These are phyloP conservation scores for Calliphora vomitoria DNA, from an alignment of 2,888 invertebrate genomes.

Conservation along the genomic window DNA sequence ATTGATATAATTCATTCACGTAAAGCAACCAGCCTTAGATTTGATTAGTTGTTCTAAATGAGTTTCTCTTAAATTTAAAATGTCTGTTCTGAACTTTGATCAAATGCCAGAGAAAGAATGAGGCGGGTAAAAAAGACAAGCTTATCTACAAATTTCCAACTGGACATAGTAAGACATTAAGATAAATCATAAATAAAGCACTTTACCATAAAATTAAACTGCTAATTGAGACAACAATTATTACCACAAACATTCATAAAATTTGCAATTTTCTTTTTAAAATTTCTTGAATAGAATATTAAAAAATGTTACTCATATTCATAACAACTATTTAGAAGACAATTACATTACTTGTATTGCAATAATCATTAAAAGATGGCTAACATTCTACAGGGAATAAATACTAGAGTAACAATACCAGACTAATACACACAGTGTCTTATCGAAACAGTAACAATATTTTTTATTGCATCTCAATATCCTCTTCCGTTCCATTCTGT, in stretches of 20 bases:
- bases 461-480: constrained; percentile 43
- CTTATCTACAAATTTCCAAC: too few relatives aligned
- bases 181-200: neutral
- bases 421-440: neutral
- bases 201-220: constrained; percentile 35
- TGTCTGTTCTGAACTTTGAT: too few relatives aligned
- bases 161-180: too few relatives aligned
- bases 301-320: constrained; percentile 9
- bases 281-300: constrained; percentile 3
- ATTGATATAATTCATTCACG: too few relatives aligned
- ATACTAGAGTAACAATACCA: neutral
- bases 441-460: constrained; percentile 30
- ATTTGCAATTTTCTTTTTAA: neutral
- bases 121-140: too few relatives aligned
- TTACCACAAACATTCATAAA: neutral
- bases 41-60: too few relatives aligned
- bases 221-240: neutral
- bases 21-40: too few relatives aligned
- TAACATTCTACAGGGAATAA: neutral
- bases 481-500: constrained; percentile 50
- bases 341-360: constrained; percentile 26
- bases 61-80: too few relatives aligned
- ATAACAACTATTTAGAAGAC: constrained; percentile 38
- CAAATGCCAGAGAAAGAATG: too few relatives aligned
- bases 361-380: neutral